A percentile compares a stretch with the other conserved stretches of the same genome.
phyloP scores from a whole-genome alignment of 2,888 invertebrate genomes.

The Busseola fusca region DNA sequence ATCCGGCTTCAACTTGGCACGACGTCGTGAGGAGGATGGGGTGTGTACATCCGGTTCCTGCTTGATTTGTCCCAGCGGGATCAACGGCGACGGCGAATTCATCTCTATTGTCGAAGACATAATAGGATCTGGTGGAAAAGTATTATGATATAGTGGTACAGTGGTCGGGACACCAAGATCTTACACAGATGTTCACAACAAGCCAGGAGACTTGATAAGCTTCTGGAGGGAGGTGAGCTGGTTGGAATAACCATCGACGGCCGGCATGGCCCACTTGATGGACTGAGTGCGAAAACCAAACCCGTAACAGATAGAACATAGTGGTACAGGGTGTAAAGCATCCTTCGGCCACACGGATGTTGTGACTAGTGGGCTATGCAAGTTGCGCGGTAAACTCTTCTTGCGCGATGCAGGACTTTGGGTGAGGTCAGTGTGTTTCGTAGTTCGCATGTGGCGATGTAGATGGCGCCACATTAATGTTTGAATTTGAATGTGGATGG shows the following conservation, averaged over 20 bases:
- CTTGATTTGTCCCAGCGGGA: slow-evolving; percentile 84
- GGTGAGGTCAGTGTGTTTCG: not conserved
- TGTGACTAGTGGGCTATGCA: not conserved
- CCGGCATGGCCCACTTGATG: too few species aligned
- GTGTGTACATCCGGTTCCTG: slow-evolving; percentile 89
- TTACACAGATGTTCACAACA: too few species aligned
- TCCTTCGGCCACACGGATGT: not conserved
- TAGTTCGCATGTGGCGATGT: not conserved
- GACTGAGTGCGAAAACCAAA: too few species aligned
- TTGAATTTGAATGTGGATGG: not conserved
- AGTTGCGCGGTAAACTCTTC: not conserved
- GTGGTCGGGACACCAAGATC: too few species aligned
- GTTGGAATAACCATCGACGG: too few species aligned
- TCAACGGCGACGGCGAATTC: slow-evolving; percentile 77
- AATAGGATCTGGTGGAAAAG: slow-evolving; percentile 63
- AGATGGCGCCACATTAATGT: not conserved
- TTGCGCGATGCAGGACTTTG: not conserved
- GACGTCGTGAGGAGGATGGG: slow-evolving; percentile 92
- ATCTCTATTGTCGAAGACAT: slow-evolving; percentile 74
- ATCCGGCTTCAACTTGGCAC: slow-evolving; percentile 96
- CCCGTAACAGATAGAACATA: too few species aligned
- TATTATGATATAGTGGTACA: not conserved
- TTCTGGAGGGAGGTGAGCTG: too few species aligned
- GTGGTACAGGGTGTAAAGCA: not conserved
- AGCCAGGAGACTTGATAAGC: too few species aligned